Evolutionary conservation across 2,113 vertebrate species (phyloP).

Genomic region (Atractosteus spatula): DNA sequence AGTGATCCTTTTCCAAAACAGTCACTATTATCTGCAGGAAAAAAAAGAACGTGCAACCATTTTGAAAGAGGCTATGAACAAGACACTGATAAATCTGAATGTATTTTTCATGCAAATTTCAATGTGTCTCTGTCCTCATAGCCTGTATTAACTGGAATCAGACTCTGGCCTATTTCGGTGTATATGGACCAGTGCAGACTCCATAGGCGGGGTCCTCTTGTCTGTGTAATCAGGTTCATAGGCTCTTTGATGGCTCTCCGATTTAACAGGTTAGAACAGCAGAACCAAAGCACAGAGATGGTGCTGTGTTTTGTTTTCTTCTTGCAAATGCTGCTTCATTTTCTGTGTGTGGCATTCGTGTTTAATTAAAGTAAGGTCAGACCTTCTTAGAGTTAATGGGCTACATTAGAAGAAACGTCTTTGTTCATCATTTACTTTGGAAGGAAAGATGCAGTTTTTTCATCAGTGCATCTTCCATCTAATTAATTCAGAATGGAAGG

Average conservation of each 20-base stretch:
- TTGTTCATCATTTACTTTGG: neutral
- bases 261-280: constrained; percentile 11
- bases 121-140: too few species aligned
- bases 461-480: neutral
- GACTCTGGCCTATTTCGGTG: too few species aligned
- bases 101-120: too few species aligned
- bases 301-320: neutral
- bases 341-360: neutral
- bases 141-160: too few species aligned
- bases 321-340: neutral
- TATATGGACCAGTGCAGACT: too few species aligned
- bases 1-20: too few species aligned
- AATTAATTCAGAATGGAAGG: constrained; percentile 17
- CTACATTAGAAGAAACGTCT: constrained; percentile 17
- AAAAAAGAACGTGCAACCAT: too few species aligned
- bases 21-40: too few species aligned
- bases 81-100: too few species aligned
- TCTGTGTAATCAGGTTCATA: neutral
- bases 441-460: neutral
- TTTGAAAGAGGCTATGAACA: too few species aligned
- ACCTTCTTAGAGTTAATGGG: constrained; percentile 16
- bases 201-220: too few species aligned
- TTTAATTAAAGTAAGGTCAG: constrained; percentile 18
- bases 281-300: constrained; percentile 3
- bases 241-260: neutral